Evolutionary conservation across 2,113 vertebrate genomes (phyloP).

Genomic region (Serilophus lunatus): DNA sequence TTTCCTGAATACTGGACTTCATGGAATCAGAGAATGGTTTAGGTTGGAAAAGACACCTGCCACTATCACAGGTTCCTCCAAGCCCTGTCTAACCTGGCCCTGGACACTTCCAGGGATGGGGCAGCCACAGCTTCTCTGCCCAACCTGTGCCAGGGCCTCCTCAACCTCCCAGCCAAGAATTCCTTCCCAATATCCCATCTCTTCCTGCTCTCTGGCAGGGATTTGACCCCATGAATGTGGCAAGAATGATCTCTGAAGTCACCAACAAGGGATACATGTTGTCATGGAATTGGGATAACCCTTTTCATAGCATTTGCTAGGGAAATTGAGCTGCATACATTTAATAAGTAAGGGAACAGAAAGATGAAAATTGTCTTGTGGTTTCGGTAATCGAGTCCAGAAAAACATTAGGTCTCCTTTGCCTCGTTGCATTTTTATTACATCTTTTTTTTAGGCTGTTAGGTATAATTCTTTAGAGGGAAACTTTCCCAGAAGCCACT

Average conservation of each 20-base stretch:
- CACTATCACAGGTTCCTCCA: background rate
- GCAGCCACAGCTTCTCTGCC: background rate
- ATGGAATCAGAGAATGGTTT: background rate
- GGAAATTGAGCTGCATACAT: background rate
- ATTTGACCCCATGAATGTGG: background rate
- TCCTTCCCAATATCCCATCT: background rate
- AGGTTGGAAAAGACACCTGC: background rate
- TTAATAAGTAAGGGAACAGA: background rate
- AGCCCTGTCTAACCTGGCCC: background rate
- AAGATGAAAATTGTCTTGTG: background rate
- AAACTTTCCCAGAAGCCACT: background rate
- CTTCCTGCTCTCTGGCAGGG: rapidly evolving
- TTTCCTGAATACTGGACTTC: background rate
- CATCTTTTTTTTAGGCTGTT: background rate
- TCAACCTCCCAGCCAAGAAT: background rate
- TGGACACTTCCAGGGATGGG: background rate
- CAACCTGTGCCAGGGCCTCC: background rate
- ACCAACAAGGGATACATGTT: background rate
- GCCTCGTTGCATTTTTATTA: background rate
- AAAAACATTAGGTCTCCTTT: background rate
- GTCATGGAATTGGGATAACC: background rate
- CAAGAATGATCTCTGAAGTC: background rate
- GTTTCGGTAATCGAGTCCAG: background rate
- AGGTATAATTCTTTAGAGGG: background rate
- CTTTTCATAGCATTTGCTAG: background rate